Percentiles rank a stretch among this genome's conserved stretches.
phyloP scores from a whole-genome alignment of 2,797 vertebrate genomes.

The Nannoperca australis region DNA sequence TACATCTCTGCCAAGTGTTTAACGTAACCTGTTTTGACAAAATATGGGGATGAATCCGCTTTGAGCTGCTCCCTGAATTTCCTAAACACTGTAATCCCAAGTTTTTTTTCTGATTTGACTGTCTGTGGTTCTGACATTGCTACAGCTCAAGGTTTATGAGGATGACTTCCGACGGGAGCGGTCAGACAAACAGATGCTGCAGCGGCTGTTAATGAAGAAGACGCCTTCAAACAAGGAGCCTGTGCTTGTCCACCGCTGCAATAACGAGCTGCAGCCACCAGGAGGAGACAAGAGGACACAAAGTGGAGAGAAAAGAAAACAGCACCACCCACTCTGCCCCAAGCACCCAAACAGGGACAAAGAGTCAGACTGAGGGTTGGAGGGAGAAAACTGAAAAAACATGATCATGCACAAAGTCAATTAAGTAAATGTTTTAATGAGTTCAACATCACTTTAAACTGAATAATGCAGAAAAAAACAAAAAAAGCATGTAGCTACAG shows the following conservation, averaged over 20 bases:
- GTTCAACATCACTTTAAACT: background rate
- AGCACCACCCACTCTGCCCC: conserved; percentile 76
- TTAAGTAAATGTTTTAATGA: background rate
- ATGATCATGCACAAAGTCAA: background rate
- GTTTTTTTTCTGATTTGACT: background rate
- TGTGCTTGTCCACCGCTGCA: conserved; percentile 86
- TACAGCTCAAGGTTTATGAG: conserved; percentile 87
- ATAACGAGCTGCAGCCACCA: conserved; percentile 75
- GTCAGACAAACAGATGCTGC: conserved; percentile 87
- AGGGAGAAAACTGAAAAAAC: too few species aligned
- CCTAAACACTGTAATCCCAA: background rate
- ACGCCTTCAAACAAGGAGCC: conserved; percentile 67
- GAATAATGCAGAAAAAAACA: background rate
- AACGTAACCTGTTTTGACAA: background rate
- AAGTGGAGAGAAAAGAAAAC: conserved; percentile 66
- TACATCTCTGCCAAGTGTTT: background rate
- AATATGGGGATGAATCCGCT: background rate
- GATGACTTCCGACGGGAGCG: conserved; percentile 87
- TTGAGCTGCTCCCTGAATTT: conserved; percentile 2
- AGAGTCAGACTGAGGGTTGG: conserved; percentile 52
- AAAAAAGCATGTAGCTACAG: background rate
- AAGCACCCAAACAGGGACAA: conserved; percentile 72
- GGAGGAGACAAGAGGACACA: conserved; percentile 63
- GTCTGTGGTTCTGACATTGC: conserved; percentile 13
- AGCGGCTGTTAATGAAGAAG: conserved; percentile 85